Conservation (phyloP, 2,113 vertebrate species). For the Tympanuchus pallidicinctus region DNA sequence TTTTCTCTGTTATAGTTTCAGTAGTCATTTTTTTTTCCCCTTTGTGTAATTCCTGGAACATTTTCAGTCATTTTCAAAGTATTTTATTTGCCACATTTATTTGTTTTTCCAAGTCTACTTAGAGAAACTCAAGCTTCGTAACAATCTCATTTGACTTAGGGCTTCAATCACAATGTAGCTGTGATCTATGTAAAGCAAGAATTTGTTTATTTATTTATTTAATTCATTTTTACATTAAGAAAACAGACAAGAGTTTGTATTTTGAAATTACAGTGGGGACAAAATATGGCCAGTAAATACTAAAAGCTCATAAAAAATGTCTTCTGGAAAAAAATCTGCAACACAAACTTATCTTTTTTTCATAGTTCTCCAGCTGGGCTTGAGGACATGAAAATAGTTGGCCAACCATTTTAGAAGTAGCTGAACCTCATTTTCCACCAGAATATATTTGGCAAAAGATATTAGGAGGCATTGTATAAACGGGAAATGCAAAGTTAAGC, state of each 20-base stretch:
- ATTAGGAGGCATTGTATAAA: neutral
- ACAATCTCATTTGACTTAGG: neutral
- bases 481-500: too few relatives aligned
- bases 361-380: neutral
- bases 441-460: neutral
- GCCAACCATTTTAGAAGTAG: neutral
- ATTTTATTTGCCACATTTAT: neutral
- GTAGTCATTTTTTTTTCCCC: too few relatives aligned
- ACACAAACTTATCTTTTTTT: neutral
- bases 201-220: neutral
- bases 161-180: neutral
- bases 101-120: neutral
- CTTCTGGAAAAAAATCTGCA: neutral
- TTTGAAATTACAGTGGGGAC: neutral
- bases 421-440: neutral
- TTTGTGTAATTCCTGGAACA: neutral
- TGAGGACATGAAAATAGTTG: neutral
- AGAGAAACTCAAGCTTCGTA: neutral
- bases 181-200: neutral
- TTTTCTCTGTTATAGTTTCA: too few relatives aligned
- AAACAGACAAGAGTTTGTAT: neutral
- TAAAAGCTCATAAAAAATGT: neutral
- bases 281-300: neutral
- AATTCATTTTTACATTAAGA: neutral
- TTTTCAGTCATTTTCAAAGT: neutral